These are phyloP conservation scores for Drosophila cognata DNA, from an alignment of 2,888 invertebrate genomes.

Conservation along the genomic window DNA sequence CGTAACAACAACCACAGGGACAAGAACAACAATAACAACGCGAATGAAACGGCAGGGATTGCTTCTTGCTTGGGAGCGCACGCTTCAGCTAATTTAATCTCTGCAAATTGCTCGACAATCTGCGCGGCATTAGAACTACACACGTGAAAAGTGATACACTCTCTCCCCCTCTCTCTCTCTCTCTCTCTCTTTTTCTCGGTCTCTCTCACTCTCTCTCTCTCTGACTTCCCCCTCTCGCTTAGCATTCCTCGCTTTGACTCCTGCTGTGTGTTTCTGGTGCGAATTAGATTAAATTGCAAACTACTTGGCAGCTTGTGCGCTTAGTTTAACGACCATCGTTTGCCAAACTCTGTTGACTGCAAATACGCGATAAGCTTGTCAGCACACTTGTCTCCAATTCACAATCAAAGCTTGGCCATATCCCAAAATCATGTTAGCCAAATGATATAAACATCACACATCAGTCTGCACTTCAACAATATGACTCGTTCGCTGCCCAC, in stretches of 20 bases:
- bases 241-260: neutral
- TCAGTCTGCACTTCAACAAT: slow-evolving; percentile 10
- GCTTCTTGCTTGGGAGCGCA: slow-evolving; percentile 59
- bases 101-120: slow-evolving; percentile 85
- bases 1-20: slow-evolving; percentile 26
- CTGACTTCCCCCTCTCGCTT: neutral
- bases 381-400: slow-evolving; percentile 23
- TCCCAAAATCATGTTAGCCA: slow-evolving; percentile 30
- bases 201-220: neutral
- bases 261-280: slow-evolving; percentile 50
- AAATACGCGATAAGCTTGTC: slow-evolving; percentile 61
- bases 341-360: slow-evolving; percentile 56
- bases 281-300: slow-evolving; percentile 69
- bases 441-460: slow-evolving; percentile 30
- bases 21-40: slow-evolving; percentile 24
- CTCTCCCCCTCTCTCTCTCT: neutral
- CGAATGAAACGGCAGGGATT: slow-evolving; percentile 30
- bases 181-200: neutral
- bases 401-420: neutral
- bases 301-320: slow-evolving; percentile 26
- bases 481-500: slow-evolving; percentile 12
- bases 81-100: slow-evolving; percentile 85
- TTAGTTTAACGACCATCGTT: slow-evolving; percentile 57
- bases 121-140: slow-evolving; percentile 80
- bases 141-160: slow-evolving; percentile 69